Percentiles rank a stretch among this genome's conserved stretches.
Conservation (phyloP, 23 tunicate species). For the Styela plicata region DNA sequence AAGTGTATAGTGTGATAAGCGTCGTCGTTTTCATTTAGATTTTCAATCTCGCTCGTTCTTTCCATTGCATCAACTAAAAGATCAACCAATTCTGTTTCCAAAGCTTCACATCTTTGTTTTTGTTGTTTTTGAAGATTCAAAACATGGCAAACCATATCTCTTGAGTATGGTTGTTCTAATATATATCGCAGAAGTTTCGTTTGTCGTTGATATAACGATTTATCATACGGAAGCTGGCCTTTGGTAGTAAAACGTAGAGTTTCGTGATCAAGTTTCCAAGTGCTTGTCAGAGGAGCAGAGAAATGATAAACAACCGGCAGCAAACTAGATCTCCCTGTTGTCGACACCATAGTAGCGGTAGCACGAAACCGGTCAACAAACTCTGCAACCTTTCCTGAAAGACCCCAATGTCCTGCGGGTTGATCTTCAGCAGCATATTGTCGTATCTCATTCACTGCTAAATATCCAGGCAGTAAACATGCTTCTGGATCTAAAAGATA, state of each 20-base stretch:
- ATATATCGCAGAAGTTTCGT: slow-evolving; percentile 49
- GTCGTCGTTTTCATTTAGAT: slow-evolving; percentile 17
- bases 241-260: slow-evolving; percentile 47
- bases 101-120: slow-evolving; percentile 46
- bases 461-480: slow-evolving; percentile 80
- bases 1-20: slow-evolving; percentile 28
- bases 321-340: slow-evolving; percentile 60
- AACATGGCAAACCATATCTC: slow-evolving; percentile 73
- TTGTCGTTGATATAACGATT: slow-evolving; percentile 66
- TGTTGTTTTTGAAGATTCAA: slow-evolving; percentile 55
- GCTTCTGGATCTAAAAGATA: slow-evolving; percentile 67
- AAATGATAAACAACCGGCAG: slow-evolving; percentile 75
- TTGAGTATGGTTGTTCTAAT: slow-evolving; percentile 52
- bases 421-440: slow-evolving; percentile 55
- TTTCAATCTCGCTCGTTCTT: slow-evolving; percentile 1
- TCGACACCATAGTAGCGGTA: slow-evolving; percentile 67
- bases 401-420: slow-evolving; percentile 63
- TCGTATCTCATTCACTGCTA: slow-evolving; percentile 84
- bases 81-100: slow-evolving; percentile 79
- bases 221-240: slow-evolving; percentile 74
- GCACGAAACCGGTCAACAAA: slow-evolving; percentile 88
- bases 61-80: slow-evolving; percentile 44
- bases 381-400: slow-evolving; percentile 48
- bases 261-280: slow-evolving; percentile 77
- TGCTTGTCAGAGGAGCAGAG: slow-evolving; percentile 50